A percentile compares a stretch with the other conserved stretches of the same genome.
Evolutionary conservation across 2,888 invertebrate genomes (phyloP).

Genomic region (Clepsis dumicolana): DNA sequence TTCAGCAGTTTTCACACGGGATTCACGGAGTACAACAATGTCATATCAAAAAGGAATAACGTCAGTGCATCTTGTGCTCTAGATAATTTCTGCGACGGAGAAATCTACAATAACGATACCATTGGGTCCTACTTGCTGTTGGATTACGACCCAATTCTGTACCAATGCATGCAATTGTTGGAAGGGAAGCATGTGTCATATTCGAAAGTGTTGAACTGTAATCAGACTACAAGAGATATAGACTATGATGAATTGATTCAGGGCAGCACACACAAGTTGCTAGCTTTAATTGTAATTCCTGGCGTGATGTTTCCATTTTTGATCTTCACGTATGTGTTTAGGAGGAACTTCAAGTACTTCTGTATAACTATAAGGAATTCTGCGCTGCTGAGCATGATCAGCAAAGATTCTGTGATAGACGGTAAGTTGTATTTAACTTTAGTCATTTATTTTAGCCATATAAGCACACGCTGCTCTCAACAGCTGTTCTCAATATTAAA

Average conservation of each 20-base stretch:
- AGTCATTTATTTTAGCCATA: too few species aligned
- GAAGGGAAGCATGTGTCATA: slow-evolving; percentile 55
- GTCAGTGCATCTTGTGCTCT: slow-evolving; percentile 47
- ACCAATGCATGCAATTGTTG: slow-evolving; percentile 58
- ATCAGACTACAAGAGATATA: slow-evolving; percentile 47
- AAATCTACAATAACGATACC: slow-evolving; percentile 48
- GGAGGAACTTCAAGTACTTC: slow-evolving; percentile 87
- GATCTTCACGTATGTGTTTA: slow-evolving; percentile 57
- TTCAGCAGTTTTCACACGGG: slow-evolving; percentile 55
- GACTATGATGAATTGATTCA: slow-evolving; percentile 50
- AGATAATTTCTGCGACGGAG: slow-evolving; percentile 45
- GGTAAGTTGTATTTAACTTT: slow-evolving; percentile 62
- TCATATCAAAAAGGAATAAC: slow-evolving; percentile 52
- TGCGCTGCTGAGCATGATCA: slow-evolving; percentile 82
- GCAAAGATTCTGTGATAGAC: slow-evolving; percentile 67
- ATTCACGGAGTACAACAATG: slow-evolving; percentile 55
- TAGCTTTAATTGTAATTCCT: slow-evolving; percentile 58
- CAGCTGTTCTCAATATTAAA: too few species aligned
- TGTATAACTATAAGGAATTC: slow-evolving; percentile 86
- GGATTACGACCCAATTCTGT: slow-evolving; percentile 57
- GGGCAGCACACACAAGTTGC: slow-evolving; percentile 49
- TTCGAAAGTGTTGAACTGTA: slow-evolving; percentile 55
- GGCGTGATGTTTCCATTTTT: slow-evolving; percentile 54
- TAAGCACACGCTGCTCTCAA: too few species aligned
- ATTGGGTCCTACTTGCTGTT: slow-evolving; percentile 60